These are phyloP conservation scores for Amphipoea lucens DNA, from an alignment of 2,888 invertebrate genomes.

Conservation along the genomic window DNA sequence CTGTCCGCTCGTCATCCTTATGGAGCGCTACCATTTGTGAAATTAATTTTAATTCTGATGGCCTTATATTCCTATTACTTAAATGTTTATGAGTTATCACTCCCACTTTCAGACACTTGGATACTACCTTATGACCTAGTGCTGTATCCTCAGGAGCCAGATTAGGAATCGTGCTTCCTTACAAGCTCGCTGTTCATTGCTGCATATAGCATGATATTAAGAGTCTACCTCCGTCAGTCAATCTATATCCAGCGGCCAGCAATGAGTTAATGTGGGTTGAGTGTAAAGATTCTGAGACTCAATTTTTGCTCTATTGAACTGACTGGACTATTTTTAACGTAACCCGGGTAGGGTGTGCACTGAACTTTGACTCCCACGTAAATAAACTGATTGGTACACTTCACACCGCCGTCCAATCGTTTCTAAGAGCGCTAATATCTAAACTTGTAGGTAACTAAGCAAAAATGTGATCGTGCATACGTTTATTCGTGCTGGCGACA, in stretches of 20 bases:
- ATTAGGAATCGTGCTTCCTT: constrained; percentile 5
- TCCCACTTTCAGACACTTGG: constrained; percentile 7
- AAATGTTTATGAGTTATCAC: constrained; percentile 15
- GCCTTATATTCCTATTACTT: neutral
- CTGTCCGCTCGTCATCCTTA: constrained; percentile 23
- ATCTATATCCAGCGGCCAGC: constrained; percentile 37
- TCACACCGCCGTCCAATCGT: constrained; percentile 64
- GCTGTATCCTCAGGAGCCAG: neutral
- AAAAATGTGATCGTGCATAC: constrained; percentile 53
- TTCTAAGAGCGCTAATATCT: constrained; percentile 43
- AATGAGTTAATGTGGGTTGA: constrained; percentile 37
- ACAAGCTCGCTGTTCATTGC: constrained; percentile 26
- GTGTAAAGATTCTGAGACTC: constrained; percentile 32
- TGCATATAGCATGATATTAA: constrained; percentile 29
- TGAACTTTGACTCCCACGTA: constrained; percentile 82
- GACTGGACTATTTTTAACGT: constrained; percentile 72
- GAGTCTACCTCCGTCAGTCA: constrained; percentile 24
- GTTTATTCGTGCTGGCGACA: constrained; percentile 46
- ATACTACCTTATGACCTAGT: neutral
- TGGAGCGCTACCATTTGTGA: constrained; percentile 33
- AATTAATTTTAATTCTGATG: constrained; percentile 35
- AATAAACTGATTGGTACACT: constrained; percentile 74
- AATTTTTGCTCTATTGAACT: constrained; percentile 64
- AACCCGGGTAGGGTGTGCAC: constrained; percentile 72
- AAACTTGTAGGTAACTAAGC: constrained; percentile 25